phyloP scores from a whole-genome alignment of 2,113 vertebrate species.

The Hoplias malabaricus region DNA sequence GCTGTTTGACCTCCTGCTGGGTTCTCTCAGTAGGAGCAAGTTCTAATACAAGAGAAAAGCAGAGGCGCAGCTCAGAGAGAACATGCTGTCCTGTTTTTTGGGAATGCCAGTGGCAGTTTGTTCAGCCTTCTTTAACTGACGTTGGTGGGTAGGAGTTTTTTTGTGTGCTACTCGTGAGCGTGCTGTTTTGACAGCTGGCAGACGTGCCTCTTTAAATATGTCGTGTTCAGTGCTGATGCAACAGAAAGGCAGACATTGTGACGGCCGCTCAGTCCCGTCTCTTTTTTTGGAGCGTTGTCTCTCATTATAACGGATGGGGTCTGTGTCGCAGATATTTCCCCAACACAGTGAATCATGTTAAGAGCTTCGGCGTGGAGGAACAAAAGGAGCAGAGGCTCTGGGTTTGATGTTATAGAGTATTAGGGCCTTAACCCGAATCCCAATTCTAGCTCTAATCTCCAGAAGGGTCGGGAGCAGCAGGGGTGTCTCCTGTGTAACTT shows the following conservation, averaged over 20 bases:
- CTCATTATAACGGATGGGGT: slow-evolving; percentile 8
- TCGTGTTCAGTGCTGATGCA: background rate
- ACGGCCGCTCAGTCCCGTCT: background rate
- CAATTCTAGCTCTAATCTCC: too few species aligned
- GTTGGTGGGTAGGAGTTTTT: background rate
- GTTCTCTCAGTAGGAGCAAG: slow-evolving; percentile 24
- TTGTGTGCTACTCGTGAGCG: slow-evolving; percentile 2
- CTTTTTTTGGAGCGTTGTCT: background rate
- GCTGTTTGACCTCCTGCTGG: slow-evolving; percentile 32
- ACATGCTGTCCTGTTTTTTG: slow-evolving; percentile 23
- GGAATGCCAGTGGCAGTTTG: slow-evolving; percentile 22
- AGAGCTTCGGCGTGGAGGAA: background rate
- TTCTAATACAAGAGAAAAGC: slow-evolving; percentile 29
- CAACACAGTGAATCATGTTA: slow-evolving; percentile 7
- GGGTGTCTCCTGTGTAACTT: too few species aligned
- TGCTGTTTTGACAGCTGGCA: slow-evolving; percentile 28
- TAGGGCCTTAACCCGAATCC: too few species aligned
- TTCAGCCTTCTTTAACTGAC: slow-evolving; percentile 15
- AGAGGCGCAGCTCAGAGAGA: slow-evolving; percentile 22
- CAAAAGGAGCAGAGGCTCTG: background rate
- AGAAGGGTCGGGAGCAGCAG: too few species aligned
- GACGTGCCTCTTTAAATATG: slow-evolving; percentile 9
- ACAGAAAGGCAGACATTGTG: background rate
- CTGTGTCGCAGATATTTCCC: background rate
- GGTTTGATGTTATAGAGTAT: background rate